Percentiles rank a stretch among this genome's conserved stretches.
Evolutionary conservation across 2,888 invertebrate species (phyloP).

Genomic region (Dorcus hopei): DNA sequence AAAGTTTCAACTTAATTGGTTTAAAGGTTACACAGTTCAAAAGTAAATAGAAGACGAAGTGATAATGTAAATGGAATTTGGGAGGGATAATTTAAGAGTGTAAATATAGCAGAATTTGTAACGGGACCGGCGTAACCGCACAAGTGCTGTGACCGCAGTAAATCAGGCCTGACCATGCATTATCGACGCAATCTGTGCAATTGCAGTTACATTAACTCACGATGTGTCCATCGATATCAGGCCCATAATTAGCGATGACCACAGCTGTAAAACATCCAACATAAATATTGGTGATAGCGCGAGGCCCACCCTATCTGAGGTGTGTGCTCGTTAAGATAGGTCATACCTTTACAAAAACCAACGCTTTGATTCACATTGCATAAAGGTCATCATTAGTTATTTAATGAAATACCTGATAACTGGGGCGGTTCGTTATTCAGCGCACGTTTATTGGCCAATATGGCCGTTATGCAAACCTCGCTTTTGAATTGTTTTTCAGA

Average conservation of each 20-base stretch:
- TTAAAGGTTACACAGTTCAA: too few species aligned
- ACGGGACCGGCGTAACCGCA: conserved; percentile 10
- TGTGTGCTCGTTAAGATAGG: conserved; percentile 23
- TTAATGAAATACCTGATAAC: background rate
- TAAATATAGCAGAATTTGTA: conserved; percentile 7
- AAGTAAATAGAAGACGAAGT: too few species aligned
- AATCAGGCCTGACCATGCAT: conserved; percentile 32
- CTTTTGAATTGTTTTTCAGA: conserved; percentile 10
- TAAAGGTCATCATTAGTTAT: background rate
- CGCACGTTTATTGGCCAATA: conserved; percentile 14
- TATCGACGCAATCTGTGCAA: conserved; percentile 37
- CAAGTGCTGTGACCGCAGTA: conserved; percentile 27
- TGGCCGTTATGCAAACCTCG: background rate
- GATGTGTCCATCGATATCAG: conserved; percentile 26
- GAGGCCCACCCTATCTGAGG: conserved; percentile 13
- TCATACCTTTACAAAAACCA: background rate
- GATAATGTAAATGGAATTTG: too few species aligned
- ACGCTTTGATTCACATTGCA: background rate
- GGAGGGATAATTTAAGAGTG: conserved; percentile 12
- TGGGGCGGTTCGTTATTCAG: conserved; percentile 5
- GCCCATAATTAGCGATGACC: conserved; percentile 31
- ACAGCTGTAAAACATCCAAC: conserved; percentile 26
- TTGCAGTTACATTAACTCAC: conserved; percentile 41
- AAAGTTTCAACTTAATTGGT: too few species aligned
- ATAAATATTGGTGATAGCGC: conserved; percentile 9